A percentile compares a stretch with the other conserved stretches of the same genome.
These are phyloP conservation scores for Malurus splendens DNA, from an alignment of 2,797 vertebrate species.

Conservation along the genomic window DNA sequence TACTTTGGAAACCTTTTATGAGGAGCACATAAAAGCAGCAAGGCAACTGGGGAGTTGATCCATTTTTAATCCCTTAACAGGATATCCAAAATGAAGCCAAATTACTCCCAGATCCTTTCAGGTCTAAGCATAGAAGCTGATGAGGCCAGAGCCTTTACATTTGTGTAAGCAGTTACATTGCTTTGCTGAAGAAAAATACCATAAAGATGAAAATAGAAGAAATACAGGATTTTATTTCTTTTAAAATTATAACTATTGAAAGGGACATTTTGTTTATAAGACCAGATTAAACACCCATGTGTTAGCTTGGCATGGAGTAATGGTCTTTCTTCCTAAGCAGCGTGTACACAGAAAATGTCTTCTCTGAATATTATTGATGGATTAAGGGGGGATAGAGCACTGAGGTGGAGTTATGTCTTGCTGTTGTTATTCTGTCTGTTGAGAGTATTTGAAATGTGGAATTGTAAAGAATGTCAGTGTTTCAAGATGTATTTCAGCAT, in stretches of 20 bases:
- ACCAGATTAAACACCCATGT: neutral
- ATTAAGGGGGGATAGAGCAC: neutral
- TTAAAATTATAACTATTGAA: neutral
- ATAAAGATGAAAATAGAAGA: neutral
- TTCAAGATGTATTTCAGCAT: neutral
- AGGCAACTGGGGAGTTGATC: constrained; percentile 44
- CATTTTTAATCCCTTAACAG: constrained; percentile 48
- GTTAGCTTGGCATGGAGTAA: neutral
- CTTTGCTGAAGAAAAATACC: neutral
- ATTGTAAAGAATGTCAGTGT: neutral
- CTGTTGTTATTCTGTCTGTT: neutral
- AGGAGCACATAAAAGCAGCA: constrained; percentile 59
- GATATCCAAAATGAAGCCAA: constrained; percentile 55
- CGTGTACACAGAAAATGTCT: neutral
- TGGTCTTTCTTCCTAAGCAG: neutral
- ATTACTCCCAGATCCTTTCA: constrained; percentile 50
- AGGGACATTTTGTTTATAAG: neutral
- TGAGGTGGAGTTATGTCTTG: neutral
- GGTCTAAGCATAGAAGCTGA: constrained; percentile 4
- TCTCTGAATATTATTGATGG: neutral
- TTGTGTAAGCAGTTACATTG: constrained; percentile 12
- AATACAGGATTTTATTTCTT: neutral
- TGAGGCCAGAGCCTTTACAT: neutral
- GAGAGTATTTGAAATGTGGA: neutral
- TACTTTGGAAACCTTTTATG: constrained; percentile 58